These are phyloP conservation scores for Montipora foliosa DNA, from an alignment of 64 coral and sea anemone species.

Conservation along the genomic window DNA sequence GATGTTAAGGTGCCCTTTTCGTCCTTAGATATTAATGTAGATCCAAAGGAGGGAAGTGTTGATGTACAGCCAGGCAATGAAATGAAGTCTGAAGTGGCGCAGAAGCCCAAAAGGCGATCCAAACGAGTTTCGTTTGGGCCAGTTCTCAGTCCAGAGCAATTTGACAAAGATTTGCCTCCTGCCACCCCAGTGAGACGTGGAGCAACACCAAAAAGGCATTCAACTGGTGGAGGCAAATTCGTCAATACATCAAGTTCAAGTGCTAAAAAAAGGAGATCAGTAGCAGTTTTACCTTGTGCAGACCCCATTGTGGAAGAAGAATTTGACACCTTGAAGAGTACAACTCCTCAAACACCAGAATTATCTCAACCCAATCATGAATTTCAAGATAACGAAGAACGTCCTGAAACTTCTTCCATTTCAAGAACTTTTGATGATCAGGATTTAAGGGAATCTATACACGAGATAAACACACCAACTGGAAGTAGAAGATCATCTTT, in stretches of 20 bases:
- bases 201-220: constrained; percentile 68
- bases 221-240: constrained; percentile 13
- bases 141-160: constrained; percentile 94
- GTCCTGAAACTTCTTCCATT: neutral
- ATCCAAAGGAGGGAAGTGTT: neutral
- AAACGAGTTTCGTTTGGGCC: constrained; percentile 97
- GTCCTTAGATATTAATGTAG: neutral
- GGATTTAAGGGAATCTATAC: neutral
- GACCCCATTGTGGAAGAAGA: constrained; percentile 77
- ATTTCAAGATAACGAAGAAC: neutral
- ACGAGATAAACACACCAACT: neutral
- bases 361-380: constrained; percentile 4
- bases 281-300: constrained; percentile 58
- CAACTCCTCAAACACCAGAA: neutral
- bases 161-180: constrained; percentile 85
- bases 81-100: constrained; percentile 29
- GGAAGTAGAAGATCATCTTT: constrained; percentile 1
- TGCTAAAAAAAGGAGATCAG: constrained; percentile 73
- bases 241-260: neutral
- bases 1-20: constrained; percentile 59
- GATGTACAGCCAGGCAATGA: constrained; percentile 27
- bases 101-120: constrained; percentile 23
- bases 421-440: neutral
- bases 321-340: neutral
- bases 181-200: constrained; percentile 91